phyloP scores from a whole-genome alignment of 2,113 vertebrate species.

The sheep (Ovis aries) region DNA sequence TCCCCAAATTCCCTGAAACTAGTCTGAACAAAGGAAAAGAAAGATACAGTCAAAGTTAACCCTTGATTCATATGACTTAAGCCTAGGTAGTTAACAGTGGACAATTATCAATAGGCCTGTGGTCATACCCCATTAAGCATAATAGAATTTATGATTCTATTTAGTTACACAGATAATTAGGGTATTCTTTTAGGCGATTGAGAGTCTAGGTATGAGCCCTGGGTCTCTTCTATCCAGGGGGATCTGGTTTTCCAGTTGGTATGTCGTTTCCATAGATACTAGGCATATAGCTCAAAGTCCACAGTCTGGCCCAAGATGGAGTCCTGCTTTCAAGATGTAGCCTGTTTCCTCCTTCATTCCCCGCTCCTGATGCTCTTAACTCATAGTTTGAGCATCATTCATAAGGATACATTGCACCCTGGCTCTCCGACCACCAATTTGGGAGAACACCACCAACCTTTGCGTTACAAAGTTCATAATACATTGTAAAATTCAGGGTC shows the following conservation, averaged over 20 bases:
- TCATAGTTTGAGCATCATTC: not conserved
- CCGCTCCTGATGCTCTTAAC: not conserved
- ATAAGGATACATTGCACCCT: not conserved
- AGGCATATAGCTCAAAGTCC: not conserved
- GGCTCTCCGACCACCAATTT: rapidly evolving
- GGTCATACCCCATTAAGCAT: not conserved
- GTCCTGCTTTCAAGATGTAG: not conserved
- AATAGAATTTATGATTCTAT: not conserved
- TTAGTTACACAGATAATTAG: not conserved
- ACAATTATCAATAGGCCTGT: not conserved
- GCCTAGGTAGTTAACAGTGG: not conserved
- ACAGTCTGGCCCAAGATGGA: not conserved
- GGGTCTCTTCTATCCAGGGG: not conserved
- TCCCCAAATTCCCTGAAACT: not conserved
- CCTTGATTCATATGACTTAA: rapidly evolving
- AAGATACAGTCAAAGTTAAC: not conserved
- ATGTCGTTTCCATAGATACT: not conserved
- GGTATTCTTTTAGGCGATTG: not conserved
- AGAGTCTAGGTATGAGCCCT: not conserved
- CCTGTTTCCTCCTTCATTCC: not conserved
- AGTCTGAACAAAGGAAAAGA: not conserved
- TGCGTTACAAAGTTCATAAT: not conserved
- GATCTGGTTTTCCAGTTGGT: not conserved
- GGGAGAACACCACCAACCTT: not conserved
- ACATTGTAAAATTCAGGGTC: not conserved